phyloP scores from a whole-genome alignment of 2,797 vertebrate species.

The Psittacula derbiana region DNA sequence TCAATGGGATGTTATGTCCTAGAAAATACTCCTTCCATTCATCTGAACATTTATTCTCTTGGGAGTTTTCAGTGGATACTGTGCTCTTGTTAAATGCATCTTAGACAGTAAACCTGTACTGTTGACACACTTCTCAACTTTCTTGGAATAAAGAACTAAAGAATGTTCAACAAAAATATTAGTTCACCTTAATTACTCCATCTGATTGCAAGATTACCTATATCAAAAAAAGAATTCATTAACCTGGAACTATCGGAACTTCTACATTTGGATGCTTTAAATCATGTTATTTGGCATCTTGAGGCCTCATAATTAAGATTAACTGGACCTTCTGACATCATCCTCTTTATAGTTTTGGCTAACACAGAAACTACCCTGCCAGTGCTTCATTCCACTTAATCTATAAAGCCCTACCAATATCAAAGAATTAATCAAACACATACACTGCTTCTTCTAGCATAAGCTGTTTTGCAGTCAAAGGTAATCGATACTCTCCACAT shows the following conservation, averaged over 20 bases:
- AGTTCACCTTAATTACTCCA: not conserved
- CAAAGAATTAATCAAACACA: not conserved
- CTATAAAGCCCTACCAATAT: not conserved
- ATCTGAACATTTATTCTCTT: not conserved
- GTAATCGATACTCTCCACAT: not conserved
- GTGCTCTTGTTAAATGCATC: not conserved
- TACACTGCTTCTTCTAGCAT: not conserved
- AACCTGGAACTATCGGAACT: not conserved
- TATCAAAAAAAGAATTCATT: not conserved
- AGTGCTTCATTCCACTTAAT: not conserved
- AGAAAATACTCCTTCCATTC: not conserved
- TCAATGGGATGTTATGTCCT: not conserved
- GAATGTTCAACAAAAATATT: not conserved
- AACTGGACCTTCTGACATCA: not conserved
- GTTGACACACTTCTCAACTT: not conserved
- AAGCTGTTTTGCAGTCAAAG: not conserved
- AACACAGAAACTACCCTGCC: not conserved
- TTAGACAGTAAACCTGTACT: not conserved
- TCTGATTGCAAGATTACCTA: not conserved
- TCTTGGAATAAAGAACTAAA: not conserved
- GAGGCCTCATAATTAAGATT: not conserved
- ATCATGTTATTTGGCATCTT: not conserved
- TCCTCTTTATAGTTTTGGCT: not conserved
- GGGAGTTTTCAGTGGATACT: not conserved
- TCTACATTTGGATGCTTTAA: not conserved